Evolutionary conservation across 2,888 invertebrate species (phyloP).

Genomic region (Eudasyphora cyanicolor): DNA sequence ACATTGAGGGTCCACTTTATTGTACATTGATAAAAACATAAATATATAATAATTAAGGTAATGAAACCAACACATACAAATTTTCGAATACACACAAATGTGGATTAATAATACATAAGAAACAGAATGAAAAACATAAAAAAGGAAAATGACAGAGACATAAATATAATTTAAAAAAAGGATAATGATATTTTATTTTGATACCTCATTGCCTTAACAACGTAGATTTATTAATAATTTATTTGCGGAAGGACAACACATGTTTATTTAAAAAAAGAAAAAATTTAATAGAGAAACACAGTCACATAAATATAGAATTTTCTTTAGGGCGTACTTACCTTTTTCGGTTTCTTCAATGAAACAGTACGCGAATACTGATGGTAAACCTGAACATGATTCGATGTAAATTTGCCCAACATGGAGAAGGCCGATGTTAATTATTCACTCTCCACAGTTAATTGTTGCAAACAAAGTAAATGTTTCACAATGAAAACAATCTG

Average conservation of each 20-base stretch:
- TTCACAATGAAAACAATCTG: neutral
- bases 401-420: conserved; percentile 78
- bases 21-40: too few relatives aligned
- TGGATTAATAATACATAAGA: too few relatives aligned
- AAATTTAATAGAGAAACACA: neutral
- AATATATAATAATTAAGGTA: too few relatives aligned
- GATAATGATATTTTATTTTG: neutral
- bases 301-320: neutral
- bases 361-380: conserved; percentile 76
- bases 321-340: conserved; percentile 69
- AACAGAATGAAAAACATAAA: neutral
- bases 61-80: too few relatives aligned
- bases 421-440: conserved; percentile 49
- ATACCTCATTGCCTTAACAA: neutral
- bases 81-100: too few relatives aligned
- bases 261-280: neutral
- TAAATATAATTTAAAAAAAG: too few relatives aligned
- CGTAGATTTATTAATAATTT: neutral
- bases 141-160: neutral
- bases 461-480: neutral
- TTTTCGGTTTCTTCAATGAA: conserved; percentile 74
- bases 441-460: neutral
- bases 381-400: conserved; percentile 77
- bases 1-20: too few relatives aligned
- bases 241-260: neutral